phyloP scores from a whole-genome alignment of 2,888 invertebrate species.

The Epirrhoe tristata region DNA sequence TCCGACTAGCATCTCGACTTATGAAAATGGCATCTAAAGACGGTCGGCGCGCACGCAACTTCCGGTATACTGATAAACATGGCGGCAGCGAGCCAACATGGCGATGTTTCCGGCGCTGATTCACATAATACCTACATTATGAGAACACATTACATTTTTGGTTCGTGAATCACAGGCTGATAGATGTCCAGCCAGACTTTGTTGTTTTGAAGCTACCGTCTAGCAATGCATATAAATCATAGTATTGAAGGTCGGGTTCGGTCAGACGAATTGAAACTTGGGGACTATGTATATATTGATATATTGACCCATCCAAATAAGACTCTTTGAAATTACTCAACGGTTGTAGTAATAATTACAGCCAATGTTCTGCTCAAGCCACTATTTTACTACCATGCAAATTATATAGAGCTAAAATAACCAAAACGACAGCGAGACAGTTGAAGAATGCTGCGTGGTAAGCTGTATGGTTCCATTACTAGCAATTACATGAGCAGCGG shows the following conservation, averaged over 20 bases:
- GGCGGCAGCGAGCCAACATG: slow-evolving; percentile 81
- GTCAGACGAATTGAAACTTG: slow-evolving; percentile 12
- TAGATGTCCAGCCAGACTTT: slow-evolving; percentile 71
- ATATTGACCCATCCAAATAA: not conserved
- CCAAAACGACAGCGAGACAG: slow-evolving; percentile 9
- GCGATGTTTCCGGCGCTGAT: slow-evolving; percentile 83
- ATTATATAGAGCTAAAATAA: slow-evolving; percentile 16
- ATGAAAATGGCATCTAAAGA: slow-evolving; percentile 81
- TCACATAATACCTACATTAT: slow-evolving; percentile 65
- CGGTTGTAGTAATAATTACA: not conserved
- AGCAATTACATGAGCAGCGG: slow-evolving; percentile 6
- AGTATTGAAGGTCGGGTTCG: slow-evolving; percentile 28
- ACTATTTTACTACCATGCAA: slow-evolving; percentile 2
- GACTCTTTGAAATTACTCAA: not conserved
- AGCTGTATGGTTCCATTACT: slow-evolving; percentile 11
- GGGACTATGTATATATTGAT: no score
- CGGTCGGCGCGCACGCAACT: slow-evolving; percentile 83
- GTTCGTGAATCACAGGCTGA: slow-evolving; percentile 78
- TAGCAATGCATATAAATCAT: slow-evolving; percentile 55
- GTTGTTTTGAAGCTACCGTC: slow-evolving; percentile 64
- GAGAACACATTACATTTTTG: slow-evolving; percentile 82
- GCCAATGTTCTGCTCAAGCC: not conserved
- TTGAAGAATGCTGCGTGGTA: slow-evolving; percentile 11
- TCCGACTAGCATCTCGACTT: slow-evolving; percentile 76
- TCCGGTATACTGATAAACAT: slow-evolving; percentile 83